Evolutionary conservation across 1,140 invertebrate genomes (phyloP).

Genomic region (Drosophila bocqueti): DNA sequence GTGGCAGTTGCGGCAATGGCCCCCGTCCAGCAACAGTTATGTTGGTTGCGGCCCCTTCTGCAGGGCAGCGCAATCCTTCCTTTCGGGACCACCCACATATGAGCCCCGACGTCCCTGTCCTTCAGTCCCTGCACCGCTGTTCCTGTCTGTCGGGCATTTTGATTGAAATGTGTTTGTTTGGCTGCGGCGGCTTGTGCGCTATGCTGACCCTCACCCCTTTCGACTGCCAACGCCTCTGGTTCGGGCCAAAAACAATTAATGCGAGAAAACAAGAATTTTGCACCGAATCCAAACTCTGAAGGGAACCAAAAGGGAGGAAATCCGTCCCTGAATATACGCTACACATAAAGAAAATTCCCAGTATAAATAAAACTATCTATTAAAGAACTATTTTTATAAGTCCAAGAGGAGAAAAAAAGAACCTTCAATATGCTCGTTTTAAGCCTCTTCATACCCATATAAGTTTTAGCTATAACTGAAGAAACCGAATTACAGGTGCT

Average conservation of each 20-base stretch:
- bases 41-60: slow-evolving; percentile 11
- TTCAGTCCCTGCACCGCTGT: slow-evolving; percentile 19
- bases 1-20: slow-evolving; percentile 66
- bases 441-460: too few species aligned
- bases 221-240: slow-evolving; percentile 3
- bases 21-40: slow-evolving; percentile 66
- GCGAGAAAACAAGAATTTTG: slow-evolving; percentile 56
- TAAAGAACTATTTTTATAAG: too few species aligned
- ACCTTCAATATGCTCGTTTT: too few species aligned
- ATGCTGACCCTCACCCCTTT: slow-evolving; percentile 1
- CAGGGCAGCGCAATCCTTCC: neutral
- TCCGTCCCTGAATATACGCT: slow-evolving; percentile 26
- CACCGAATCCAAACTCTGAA: slow-evolving; percentile 31
- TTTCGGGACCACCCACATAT: slow-evolving; percentile 63
- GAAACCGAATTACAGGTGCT: too few species aligned
- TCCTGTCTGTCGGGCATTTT: slow-evolving; percentile 62
- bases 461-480: too few species aligned
- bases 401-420: too few species aligned
- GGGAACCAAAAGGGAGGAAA: slow-evolving; percentile 43
- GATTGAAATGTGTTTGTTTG: slow-evolving; percentile 83
- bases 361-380: too few species aligned
- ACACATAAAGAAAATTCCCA: neutral
- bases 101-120: slow-evolving; percentile 5
- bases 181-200: slow-evolving; percentile 62
- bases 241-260: slow-evolving; percentile 63